phyloP scores from a whole-genome alignment of 2,888 invertebrate genomes.

The Clivina fossor region DNA sequence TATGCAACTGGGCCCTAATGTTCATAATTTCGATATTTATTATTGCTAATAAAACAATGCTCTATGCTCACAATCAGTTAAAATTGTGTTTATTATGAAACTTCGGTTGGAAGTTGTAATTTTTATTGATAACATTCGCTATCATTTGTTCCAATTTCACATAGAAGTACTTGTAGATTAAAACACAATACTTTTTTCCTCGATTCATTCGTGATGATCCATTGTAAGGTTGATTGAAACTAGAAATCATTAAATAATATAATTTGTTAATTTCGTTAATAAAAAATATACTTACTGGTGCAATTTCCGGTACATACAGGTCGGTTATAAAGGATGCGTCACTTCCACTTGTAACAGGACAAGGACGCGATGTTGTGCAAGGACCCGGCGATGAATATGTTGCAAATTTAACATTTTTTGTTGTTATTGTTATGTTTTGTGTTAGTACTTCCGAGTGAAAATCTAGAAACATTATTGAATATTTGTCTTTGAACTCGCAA shows the following conservation, averaged over 20 bases:
- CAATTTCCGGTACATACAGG: constrained; percentile 13
- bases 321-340: constrained; percentile 18
- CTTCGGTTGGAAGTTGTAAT: neutral
- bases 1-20: no score
- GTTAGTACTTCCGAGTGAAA: constrained; percentile 2
- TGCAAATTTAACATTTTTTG: constrained; percentile 8
- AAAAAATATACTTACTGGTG: constrained; percentile 24
- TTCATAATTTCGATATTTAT: no score
- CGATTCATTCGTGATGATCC: constrained; percentile 14
- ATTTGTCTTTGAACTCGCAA: no score
- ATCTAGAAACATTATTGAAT: constrained; percentile 1
- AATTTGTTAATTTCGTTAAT: neutral
- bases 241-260: constrained; percentile 4
- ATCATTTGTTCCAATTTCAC: constrained; percentile 7
- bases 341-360: constrained; percentile 8
- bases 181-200: constrained; percentile 15
- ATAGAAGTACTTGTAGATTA: constrained; percentile 8
- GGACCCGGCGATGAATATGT: constrained; percentile 1
- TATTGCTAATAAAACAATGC: no score
- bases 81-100: constrained; percentile 2
- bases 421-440: constrained; percentile 19
- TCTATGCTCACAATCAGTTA: no score
- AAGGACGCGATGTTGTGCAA: constrained; percentile 7
- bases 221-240: constrained; percentile 7
- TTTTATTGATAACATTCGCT: constrained; percentile 16